Evolutionary conservation across 2,888 invertebrate genomes (phyloP).

Genomic region (Linnaemya tessellans): DNA sequence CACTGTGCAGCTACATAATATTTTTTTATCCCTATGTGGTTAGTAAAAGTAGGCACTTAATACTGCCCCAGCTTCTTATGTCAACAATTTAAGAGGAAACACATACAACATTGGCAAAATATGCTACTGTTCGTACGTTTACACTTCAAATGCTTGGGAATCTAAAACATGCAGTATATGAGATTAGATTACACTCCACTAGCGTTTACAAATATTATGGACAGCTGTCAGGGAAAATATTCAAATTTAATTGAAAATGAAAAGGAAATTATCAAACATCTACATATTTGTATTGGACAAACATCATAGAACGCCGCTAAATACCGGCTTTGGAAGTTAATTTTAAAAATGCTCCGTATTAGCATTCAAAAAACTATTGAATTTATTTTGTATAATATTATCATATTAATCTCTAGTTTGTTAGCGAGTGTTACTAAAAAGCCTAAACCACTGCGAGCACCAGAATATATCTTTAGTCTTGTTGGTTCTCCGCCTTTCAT

Average conservation of each 20-base stretch:
- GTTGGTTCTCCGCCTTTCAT: too few species aligned
- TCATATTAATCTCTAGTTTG: too few species aligned
- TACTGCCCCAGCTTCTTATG: conserved; percentile 50
- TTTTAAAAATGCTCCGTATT: too few species aligned
- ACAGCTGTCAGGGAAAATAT: conserved; percentile 9
- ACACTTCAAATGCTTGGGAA: conserved; percentile 2
- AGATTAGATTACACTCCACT: background rate
- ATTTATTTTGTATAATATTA: too few species aligned
- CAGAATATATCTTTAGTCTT: too few species aligned
- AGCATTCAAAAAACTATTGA: too few species aligned
- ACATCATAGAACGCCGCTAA: background rate
- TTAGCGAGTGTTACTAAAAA: too few species aligned
- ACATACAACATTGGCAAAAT: background rate
- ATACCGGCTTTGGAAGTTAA: background rate
- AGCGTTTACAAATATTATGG: background rate
- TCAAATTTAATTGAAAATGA: too few species aligned
- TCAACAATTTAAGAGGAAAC: conserved; percentile 48
- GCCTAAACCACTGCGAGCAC: too few species aligned
- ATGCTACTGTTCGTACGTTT: background rate
- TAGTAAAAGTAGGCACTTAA: conserved; percentile 59
- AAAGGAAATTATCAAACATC: background rate
- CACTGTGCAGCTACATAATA: background rate
- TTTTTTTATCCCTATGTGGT: background rate
- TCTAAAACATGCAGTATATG: background rate
- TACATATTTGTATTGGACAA: background rate